phyloP scores from a whole-genome alignment of 2,113 vertebrate genomes.

The Connochaetes taurinus region DNA sequence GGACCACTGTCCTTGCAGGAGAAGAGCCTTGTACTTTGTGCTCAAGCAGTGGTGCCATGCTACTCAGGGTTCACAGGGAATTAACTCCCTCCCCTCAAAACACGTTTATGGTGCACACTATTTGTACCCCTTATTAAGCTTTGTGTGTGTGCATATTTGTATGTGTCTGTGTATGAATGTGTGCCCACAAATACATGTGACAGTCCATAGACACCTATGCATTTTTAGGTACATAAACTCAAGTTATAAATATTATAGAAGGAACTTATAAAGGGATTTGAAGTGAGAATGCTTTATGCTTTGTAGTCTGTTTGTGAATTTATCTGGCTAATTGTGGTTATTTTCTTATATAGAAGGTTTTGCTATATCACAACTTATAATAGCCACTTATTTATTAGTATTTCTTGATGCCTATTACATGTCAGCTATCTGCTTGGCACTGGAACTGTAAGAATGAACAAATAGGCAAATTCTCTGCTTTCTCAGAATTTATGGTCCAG shows the following conservation, averaged over 20 bases:
- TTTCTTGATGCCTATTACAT: neutral
- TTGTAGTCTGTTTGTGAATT: neutral
- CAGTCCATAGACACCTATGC: neutral
- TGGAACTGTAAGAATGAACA: neutral
- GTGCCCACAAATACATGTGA: neutral
- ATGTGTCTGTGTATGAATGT: neutral
- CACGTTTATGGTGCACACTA: neutral
- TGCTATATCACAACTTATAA: neutral
- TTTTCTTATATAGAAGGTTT: neutral
- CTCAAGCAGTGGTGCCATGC: neutral
- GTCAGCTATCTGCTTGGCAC: neutral
- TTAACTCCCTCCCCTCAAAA: neutral
- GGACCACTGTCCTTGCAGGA: neutral
- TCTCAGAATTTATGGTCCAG: neutral
- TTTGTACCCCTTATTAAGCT: neutral
- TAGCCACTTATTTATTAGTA: neutral
- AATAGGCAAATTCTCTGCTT: neutral
- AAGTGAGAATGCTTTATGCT: neutral
- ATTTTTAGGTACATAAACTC: neutral
- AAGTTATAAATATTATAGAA: neutral
- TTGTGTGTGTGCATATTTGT: neutral
- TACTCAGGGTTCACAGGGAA: neutral
- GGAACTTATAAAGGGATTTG: neutral
- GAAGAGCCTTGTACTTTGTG: neutral
- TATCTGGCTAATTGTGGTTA: neutral